Base-by-base conservation (phyloP, 53 echinoderm and acorn worm species). In the Astropecten irregularis region DNA sequence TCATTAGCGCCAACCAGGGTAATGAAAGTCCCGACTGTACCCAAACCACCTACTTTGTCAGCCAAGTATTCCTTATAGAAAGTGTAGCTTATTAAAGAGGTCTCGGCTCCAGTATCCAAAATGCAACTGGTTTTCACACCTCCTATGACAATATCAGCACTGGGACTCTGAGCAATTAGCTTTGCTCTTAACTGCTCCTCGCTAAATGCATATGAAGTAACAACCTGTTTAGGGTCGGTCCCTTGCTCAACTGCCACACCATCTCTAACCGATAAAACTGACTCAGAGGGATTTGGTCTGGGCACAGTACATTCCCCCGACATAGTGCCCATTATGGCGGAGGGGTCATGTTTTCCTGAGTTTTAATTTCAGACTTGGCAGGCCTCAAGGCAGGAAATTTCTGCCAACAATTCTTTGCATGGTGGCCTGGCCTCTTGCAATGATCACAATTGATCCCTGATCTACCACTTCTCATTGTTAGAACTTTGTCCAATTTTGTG, bases 31-130 rank as follows among this genome's bases (percentile, higher is more conserved):
- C 63, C 81, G 25, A 62, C 60, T 61, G 32, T 63, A 13, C 65
- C 49, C 48, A 82, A 63, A 26, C 62, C 44, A 29, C 47, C 66
- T 28, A 65, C 33, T 25, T 82, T 63, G 40, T 67, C 73, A n/a
- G 33, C 73, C 73, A 72, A 15, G 23, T 72, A 52, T 52, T 82
- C 51, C 47, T 66, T 16, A 66, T 82, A 82, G 37, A 51, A 66
- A 16, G 15, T 49, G 13, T 11, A 7, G 21, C 59, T 62, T 14
- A 82, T 66, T 49, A 82, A 42, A 11, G 40, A 38, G 66, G 85
- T 85, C 23, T 85, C 83, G 23, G 83, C 58, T 39, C 69, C 83
- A 22, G 83, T 83, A 11, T 83, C 83, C 8, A 83, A 48, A 37
- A 85, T 69, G 55, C 85, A 85, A 33, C 49, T 71, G 59, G 59